Base-by-base conservation (phyloP, 2,888 invertebrate genomes). In the Ligdia adustata region DNA sequence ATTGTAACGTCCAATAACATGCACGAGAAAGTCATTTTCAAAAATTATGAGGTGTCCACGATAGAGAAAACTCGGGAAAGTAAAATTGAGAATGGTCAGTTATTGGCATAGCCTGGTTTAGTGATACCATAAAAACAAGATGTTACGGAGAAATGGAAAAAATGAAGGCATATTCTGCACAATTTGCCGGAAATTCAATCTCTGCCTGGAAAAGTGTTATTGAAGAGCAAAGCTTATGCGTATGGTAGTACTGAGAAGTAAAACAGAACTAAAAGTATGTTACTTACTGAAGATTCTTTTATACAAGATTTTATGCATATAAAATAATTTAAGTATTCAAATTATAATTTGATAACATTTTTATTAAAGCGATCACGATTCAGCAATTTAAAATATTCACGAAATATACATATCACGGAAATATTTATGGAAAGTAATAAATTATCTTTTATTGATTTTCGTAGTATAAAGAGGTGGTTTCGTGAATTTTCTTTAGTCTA, bases 101-200 rank as follows among this genome's bases (percentile, higher is more conserved):
- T 78, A 82, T 80, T 79, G 79, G 69, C 75, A 66, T 57, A 57
- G 57, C 65, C 65, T 51, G 52, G 39, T 42, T 33, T 20, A 46
- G 58, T 49, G 46, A 55, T 60, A 64, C 71, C 76, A 69, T 81
- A 81, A 82, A 79, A 59, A 66, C 82, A 82, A 82, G 73, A 80
- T 82, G 81, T 74, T 73, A 75, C 78, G 60, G 68, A 69, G 69
- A 69, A 78, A 76, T 73, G 28, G 33, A 45, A 48, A 37, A 42
- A 42, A 58, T 57, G 44, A 39, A 54, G 52, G 38, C 52, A 18
- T 44, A 50, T 46, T 52, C 40, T 32, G 24, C 35, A 12, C 26
- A 55, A 57, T 50, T 54, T 53, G 20, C 40, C 41, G 14, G 11
- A 9, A 31, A 22, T n/a, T 45, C n/a, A n/a, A n/a, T n/a, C n/a